A percentile compares a stretch with the other conserved stretches of the same genome.
These are phyloP conservation scores for Linhomoeus sp. DNA, from an alignment of 2,888 invertebrate genomes.

Conservation along the genomic window DNA sequence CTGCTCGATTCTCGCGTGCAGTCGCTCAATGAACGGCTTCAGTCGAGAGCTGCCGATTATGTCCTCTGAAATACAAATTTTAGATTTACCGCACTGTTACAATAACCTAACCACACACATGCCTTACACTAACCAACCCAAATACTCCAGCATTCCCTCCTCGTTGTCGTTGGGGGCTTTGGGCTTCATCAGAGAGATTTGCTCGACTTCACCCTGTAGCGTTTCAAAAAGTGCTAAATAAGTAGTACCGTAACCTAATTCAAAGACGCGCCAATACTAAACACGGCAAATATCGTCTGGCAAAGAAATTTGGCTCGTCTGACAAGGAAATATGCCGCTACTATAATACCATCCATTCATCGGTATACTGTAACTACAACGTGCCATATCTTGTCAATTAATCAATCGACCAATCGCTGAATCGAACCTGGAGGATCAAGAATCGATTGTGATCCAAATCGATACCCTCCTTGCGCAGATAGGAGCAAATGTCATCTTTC, in stretches of 20 bases:
- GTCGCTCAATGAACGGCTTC: slow-evolving; percentile 53
- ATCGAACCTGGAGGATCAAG: slow-evolving; percentile 88
- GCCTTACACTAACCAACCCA: too few species aligned
- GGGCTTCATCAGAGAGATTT: slow-evolving; percentile 95
- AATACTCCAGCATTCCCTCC: slow-evolving; percentile 85
- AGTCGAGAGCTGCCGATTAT: slow-evolving; percentile 59
- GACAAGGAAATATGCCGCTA: too few species aligned
- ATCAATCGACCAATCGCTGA: too few species aligned
- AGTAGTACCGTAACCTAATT: too few species aligned
- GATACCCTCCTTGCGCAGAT: slow-evolving; percentile 59
- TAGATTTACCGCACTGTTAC: too few species aligned
- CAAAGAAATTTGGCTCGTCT: too few species aligned
- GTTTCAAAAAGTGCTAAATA: background rate
- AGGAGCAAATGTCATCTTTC: slow-evolving; percentile 58
- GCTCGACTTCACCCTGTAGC: slow-evolving; percentile 88
- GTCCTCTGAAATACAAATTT: slow-evolving; percentile 61
- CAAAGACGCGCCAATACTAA: too few species aligned
- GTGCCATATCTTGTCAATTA: too few species aligned
- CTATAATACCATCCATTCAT: too few species aligned
- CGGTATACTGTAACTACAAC: too few species aligned
- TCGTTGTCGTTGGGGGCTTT: slow-evolving; percentile 59
- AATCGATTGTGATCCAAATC: slow-evolving; percentile 93
- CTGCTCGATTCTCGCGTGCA: slow-evolving; percentile 50
- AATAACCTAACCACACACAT: too few species aligned
- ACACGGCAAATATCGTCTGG: too few species aligned